These are phyloP conservation scores for Nasonia oneida DNA, from an alignment of 2,888 invertebrate species.

Conservation along the genomic window DNA sequence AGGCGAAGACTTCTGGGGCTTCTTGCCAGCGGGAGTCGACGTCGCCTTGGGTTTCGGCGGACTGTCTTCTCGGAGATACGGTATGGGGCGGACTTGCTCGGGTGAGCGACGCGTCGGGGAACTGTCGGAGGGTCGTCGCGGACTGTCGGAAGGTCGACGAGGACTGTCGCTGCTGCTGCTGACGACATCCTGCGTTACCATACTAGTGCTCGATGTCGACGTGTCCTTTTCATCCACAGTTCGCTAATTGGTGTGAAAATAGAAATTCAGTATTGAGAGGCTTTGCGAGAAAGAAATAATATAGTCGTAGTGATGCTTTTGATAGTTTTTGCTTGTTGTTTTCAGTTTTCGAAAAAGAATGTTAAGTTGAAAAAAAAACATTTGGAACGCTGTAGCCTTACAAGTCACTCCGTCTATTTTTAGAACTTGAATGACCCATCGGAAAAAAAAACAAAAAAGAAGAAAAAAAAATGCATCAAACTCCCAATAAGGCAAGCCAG, in stretches of 20 bases:
- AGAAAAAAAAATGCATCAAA: background rate
- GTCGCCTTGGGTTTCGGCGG: conserved; percentile 71
- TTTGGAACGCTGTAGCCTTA: no score
- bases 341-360: no score
- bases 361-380: no score
- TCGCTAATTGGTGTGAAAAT: conserved; percentile 24
- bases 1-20: conserved; percentile 62
- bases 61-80: conserved; percentile 73
- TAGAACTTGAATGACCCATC: background rate
- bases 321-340: no score
- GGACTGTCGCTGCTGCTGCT: conserved; percentile 55
- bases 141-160: conserved; percentile 60
- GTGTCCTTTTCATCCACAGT: conserved; percentile 54
- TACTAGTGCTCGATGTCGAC: conserved; percentile 49
- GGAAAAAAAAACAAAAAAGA: background rate
- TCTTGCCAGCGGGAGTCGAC: conserved; percentile 71
- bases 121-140: conserved; percentile 45
- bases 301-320: background rate
- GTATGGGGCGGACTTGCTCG: conserved; percentile 72
- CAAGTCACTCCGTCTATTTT: no score
- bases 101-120: conserved; percentile 70
- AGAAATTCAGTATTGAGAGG: background rate
- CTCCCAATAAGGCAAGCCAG: background rate
- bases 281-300: background rate
- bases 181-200: conserved; percentile 59